A percentile compares a stretch with the other conserved stretches of the same genome.
Conservation (phyloP, 1,140 invertebrate species). For the Temnothorax longispinosus region DNA sequence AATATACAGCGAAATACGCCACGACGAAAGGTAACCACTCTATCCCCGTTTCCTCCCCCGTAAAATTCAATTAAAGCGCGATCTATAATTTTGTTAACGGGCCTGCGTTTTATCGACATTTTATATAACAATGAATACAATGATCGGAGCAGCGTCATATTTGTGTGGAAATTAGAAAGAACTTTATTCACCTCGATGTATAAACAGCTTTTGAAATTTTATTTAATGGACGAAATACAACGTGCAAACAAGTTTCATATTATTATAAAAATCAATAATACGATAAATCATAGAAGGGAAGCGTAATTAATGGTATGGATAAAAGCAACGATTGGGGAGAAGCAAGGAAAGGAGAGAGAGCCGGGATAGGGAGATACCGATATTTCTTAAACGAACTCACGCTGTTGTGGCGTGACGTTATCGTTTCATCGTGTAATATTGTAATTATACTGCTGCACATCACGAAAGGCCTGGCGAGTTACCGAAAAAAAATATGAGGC, state of each 20-base stretch:
- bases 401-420: constrained; percentile 69
- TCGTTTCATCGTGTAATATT: constrained; percentile 76
- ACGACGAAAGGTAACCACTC: constrained; percentile 3
- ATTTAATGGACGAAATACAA: neutral
- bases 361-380: constrained; percentile 15
- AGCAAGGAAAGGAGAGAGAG: neutral
- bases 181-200: neutral
- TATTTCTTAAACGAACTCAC: constrained; percentile 44
- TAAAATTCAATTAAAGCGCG: constrained; percentile 48
- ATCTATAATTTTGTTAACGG: constrained; percentile 38
- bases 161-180: neutral
- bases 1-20: constrained; percentile 32
- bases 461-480: constrained; percentile 68
- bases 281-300: neutral
- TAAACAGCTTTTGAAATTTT: constrained; percentile 25
- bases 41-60: neutral
- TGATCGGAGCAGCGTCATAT: neutral
- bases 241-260: constrained; percentile 7
- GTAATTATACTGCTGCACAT: constrained; percentile 79
- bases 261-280: neutral
- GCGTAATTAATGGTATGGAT: constrained; percentile 14
- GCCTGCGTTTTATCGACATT: constrained; percentile 15
- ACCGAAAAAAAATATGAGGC: constrained; percentile 58
- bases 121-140: neutral
- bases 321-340: neutral